These are phyloP conservation scores for Menura novaehollandiae DNA, from an alignment of 2,113 vertebrate species.

Conservation along the genomic window DNA sequence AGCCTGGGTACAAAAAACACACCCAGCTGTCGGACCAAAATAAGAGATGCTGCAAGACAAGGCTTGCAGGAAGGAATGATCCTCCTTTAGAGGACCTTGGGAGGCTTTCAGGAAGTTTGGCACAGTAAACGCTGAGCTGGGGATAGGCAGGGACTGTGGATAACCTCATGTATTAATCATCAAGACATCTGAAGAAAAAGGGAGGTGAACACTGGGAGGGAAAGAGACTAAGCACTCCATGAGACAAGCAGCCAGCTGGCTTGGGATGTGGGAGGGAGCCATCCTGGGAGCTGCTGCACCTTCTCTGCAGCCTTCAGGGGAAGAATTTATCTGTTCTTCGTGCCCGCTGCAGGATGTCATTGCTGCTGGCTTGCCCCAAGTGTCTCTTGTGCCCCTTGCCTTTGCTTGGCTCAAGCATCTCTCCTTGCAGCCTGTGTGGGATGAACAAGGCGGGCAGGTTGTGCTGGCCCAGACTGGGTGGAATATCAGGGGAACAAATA, in stretches of 20 bases:
- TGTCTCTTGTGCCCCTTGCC: background rate
- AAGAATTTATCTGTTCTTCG: background rate
- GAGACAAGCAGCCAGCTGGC: background rate
- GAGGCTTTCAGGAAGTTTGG: background rate
- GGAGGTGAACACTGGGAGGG: background rate
- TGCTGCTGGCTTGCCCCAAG: background rate
- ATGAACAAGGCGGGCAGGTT: background rate
- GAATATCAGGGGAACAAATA: accelerated
- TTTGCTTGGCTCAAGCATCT: background rate
- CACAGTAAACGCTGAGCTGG: background rate
- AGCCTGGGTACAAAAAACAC: background rate
- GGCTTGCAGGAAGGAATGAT: constrained; percentile 22
- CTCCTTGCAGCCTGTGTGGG: background rate
- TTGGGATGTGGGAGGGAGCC: background rate
- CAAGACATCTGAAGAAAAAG: background rate
- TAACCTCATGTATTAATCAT: background rate
- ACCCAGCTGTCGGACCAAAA: background rate
- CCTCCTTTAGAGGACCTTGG: background rate
- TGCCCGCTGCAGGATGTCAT: background rate
- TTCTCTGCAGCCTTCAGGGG: background rate
- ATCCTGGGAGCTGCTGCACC: background rate
- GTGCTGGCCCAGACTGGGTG: background rate
- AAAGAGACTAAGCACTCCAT: background rate
- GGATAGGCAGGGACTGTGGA: background rate
- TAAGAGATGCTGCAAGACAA: constrained; percentile 27